Percentiles rank a stretch among this genome's conserved stretches.
Conservation (phyloP, 2,888 invertebrate species). For the Bursaphelenchus okinawaensis region DNA sequence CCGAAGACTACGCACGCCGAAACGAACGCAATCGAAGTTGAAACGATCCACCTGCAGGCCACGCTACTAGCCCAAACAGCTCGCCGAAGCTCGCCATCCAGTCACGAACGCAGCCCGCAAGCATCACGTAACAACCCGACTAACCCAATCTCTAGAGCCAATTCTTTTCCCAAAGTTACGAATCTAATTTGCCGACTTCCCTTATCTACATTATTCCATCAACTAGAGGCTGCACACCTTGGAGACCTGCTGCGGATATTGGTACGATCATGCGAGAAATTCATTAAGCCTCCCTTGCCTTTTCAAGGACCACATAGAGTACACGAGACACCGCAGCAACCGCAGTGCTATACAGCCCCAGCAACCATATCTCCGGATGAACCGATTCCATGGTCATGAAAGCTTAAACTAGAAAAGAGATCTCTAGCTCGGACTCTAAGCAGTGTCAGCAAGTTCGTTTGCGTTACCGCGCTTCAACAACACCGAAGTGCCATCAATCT, state of each 20-base stretch:
- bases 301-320: conserved; percentile 59
- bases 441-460: conserved; percentile 59
- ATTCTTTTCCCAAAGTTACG: conserved; percentile 68
- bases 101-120: conserved; percentile 50
- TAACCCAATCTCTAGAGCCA: conserved; percentile 70
- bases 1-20: conserved; percentile 58
- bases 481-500: conserved; percentile 10
- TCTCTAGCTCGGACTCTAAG: conserved; percentile 59
- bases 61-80: conserved; percentile 48
- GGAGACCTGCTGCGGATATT: conserved; percentile 74
- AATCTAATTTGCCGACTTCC: conserved; percentile 60
- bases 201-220: conserved; percentile 54
- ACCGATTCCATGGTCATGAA: conserved; percentile 59
- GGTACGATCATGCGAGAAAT: conserved; percentile 65
- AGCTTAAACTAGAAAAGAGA: conserved; percentile 59
- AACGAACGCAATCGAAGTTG: conserved; percentile 50
- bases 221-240: conserved; percentile 64
- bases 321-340: conserved; percentile 58
- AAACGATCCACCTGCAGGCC: conserved; percentile 53
- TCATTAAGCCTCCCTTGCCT: conserved; percentile 59
- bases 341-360: conserved; percentile 60
- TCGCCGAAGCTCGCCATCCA: conserved; percentile 44
- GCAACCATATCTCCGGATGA: conserved; percentile 60
- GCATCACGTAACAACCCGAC: conserved; percentile 65
- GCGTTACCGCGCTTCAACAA: conserved; percentile 54